Base-by-base conservation (phyloP, 2,797 vertebrate genomes). In the Nyctalus aviator region DNA sequence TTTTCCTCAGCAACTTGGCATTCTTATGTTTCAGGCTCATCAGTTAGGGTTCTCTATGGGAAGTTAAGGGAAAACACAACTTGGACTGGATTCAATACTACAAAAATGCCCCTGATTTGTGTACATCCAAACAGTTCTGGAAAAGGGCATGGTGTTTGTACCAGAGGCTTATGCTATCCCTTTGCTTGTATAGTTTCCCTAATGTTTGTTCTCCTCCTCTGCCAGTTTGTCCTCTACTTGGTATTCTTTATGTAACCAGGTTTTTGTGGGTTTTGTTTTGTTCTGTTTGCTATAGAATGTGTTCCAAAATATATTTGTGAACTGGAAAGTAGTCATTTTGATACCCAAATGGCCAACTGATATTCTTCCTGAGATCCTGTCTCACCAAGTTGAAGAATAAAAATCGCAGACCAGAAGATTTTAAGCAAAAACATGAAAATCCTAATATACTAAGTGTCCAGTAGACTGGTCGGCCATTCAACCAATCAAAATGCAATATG, bases 401-500 rank as follows among this genome's bases (percentile, higher is more conserved):
- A 59, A 59, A 14, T 59, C 6, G 25, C 25, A 59, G 21, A 59
- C 25, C 57, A 27, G 25, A 27, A 55, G 53, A 55, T 55, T 3
- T 55, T 23, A 21, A 55, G 53, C 53, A 23, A 55, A 59, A 27
- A 59, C 25, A 27, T 59, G 12, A 59, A 59, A 59, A 59, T 11
- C 25, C 57, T 59, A 27, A 59, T 59, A 59, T 59, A 10, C 25
- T 59, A 59, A 57, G 57, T 27, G 11, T 59, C 57, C 11, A 27
- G 57, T 59, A 5, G 0, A 59, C 57, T 0, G 0, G 25, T 13
- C 4, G 0, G 57, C 57, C 25, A 59, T 59, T 59, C 25, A 59
- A 59, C 25, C 57, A 57, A 25, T 25, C 55, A 59, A 59, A 59
- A 25, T 6, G 4, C 13, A 59, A 25, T 27, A 27, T 13, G 11